Base-by-base conservation (phyloP, 2,888 invertebrate genomes). In the Yponomeuta sedellus region DNA sequence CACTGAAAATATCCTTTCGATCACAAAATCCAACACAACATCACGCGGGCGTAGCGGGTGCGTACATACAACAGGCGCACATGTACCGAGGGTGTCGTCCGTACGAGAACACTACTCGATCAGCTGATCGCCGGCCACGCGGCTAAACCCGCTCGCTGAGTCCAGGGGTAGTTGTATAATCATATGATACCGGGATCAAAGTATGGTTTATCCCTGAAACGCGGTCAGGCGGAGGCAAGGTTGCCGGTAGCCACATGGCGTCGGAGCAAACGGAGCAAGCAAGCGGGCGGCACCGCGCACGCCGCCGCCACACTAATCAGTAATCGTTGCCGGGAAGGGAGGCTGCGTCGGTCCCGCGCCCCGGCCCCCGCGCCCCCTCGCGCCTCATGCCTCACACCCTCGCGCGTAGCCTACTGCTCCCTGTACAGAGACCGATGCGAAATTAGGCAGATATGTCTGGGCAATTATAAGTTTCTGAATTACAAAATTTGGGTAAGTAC, bases 251-350 rank as follows among this genome's bases (percentile, higher is more conserved):
- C 61, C 64, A 68, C 78, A 63, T 63, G 85, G 82, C 80, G 84
- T 83, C 86, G 83, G 16, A 16, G 44, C 82, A 52, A 40, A 39
- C 69, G 72, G 75, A 75, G 74, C 78, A 78, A 75, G 75, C 74
- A 77, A 78, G 82, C 88, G 86, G 81, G 82, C 83, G 81, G 78
- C 79, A 81, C 80, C 81, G 84, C 87, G 88, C 82, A 82, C 79
- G 84, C 77, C 86, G 83, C 87, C 86, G 87, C 85, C 86, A 87
- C 86, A 92, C 92, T 92, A 91, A 92, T 91, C 91, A 91, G 92
- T 92, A 92, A 92, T 91, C 92, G 91, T 92, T 91, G 91, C 82
- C 84, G 86, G 86, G 86, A 82, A 85, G 86, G 86, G 90, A 90
- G 89, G 90, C 90, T 90, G 90, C 88, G 88, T 83, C 83, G 82